Base-by-base conservation (phyloP, 2,888 invertebrate genomes). In the Ormia ochracea region DNA sequence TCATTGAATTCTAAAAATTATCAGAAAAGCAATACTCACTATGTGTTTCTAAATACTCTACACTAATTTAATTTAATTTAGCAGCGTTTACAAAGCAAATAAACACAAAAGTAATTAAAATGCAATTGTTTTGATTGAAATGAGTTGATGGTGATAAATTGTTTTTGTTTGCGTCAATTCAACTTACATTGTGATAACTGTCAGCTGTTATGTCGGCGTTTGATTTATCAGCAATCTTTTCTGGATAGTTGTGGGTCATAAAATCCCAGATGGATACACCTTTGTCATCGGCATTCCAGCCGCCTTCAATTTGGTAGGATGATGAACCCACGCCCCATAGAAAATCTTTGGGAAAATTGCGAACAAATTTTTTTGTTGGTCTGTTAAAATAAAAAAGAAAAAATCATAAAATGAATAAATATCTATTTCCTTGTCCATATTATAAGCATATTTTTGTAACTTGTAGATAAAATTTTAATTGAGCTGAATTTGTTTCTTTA, bases 191-290 rank as follows among this genome's bases (percentile, higher is more conserved):
- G 83, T 89, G 87, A 83, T 93, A 92, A 83, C 91, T 91, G 83
- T 94, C 92, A 5, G 91, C 90, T 0, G 93, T 90, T 1, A 92
- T 85, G 83, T 93, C 93, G 0, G 91, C 93, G 80, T 92, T 93
- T 66, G 91, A 90, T 17, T 89, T 84, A 82, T 94, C 93, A 0
- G 88, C 91, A 33, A 94, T 92, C 88, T 92, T 91, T 73, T 93
- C 93, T 0, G 92, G 91, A 23, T 89, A 88, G 0, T 90, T 90
- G 87, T 92, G 92, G 1, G 92, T 91, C 82, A 92, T 86, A 68
- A 86, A 89, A 86, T 94, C 94, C 94, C 93, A 94, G 78, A 93
- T 92, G 72, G 90, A 92, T 87, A 91, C 90, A 0, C 91, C 88
- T 86, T 92, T 92, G 19, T 91, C 92, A 63, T 89, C 88, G 12